These are phyloP conservation scores for Puffinus mauretanicus DNA, from an alignment of 2,113 vertebrate species.

Conservation along the genomic window DNA sequence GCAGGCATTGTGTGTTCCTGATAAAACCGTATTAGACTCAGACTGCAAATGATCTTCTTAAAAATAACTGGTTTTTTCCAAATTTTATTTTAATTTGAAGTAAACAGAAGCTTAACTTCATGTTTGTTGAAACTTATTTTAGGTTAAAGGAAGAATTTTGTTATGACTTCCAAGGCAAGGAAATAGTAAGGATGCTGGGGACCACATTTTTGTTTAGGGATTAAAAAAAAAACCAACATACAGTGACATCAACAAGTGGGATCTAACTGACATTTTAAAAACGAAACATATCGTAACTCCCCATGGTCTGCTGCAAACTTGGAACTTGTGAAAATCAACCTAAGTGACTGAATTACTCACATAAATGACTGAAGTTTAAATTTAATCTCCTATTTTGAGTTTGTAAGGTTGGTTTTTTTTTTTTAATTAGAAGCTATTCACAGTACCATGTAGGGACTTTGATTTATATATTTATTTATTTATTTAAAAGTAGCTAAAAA, in stretches of 20 bases:
- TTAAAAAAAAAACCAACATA: rapidly evolving
- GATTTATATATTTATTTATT: not conserved
- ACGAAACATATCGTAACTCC: not conserved
- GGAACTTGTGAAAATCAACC: not conserved
- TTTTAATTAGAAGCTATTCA: not conserved
- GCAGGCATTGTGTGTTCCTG: not conserved
- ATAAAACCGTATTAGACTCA: not conserved
- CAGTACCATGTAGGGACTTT: rapidly evolving
- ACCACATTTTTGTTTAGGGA: not conserved
- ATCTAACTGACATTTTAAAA: not conserved
- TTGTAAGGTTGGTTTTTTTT: not conserved
- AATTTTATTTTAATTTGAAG: not conserved
- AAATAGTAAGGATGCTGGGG: not conserved
- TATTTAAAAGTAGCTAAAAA: not conserved
- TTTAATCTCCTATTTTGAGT: not conserved
- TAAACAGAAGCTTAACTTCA: not conserved
- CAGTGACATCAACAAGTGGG: not conserved
- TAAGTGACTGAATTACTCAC: not conserved
- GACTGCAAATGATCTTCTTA: not conserved
- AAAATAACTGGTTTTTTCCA: not conserved
- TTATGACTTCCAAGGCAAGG: not conserved
- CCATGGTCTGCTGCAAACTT: not conserved
- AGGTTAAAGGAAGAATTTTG: not conserved
- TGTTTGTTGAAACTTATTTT: not conserved
- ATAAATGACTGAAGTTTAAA: not conserved